Percentiles rank a stretch among this genome's conserved stretches.
Evolutionary conservation across 2,113 vertebrate genomes (phyloP).

Genomic region (Camelus bactrianus): DNA sequence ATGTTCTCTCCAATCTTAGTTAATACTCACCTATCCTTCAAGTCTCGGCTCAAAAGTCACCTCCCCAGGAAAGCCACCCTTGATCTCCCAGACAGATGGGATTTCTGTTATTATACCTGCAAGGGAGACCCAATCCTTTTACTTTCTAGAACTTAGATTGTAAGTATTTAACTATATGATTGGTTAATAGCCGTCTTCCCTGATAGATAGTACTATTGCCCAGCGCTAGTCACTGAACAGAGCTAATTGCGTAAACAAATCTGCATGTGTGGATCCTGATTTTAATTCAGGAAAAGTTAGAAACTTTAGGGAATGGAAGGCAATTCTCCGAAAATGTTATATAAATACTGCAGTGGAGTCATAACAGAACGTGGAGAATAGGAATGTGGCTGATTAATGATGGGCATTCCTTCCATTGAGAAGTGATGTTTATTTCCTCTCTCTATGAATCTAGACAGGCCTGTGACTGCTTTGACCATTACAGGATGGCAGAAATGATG

Average conservation of each 20-base stretch:
- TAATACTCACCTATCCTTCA: not conserved
- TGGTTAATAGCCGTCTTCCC: not conserved
- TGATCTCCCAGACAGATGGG: not conserved
- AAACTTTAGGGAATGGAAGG: constrained; percentile 22
- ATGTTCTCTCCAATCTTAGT: not conserved
- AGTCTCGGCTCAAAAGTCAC: not conserved
- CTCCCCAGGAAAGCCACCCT: not conserved
- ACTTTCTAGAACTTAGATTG: not conserved
- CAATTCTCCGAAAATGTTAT: constrained; percentile 1
- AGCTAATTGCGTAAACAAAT: constrained; percentile 3
- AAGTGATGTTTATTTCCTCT: not conserved
- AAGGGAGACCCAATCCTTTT: not conserved
- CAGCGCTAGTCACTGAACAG: not conserved
- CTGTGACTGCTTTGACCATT: not conserved
- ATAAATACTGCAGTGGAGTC: not conserved
- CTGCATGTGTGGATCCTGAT: not conserved
- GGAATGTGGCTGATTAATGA: not conserved
- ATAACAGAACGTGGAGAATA: not conserved
- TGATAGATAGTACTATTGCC: not conserved
- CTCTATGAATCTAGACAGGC: not conserved
- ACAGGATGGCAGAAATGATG: not conserved
- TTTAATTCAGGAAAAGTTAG: constrained; percentile 40
- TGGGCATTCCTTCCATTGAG: not conserved
- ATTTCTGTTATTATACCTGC: not conserved
- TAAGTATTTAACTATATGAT: not conserved